Conservation (phyloP, 2,888 invertebrate species). For the Marronus borbonicus region DNA sequence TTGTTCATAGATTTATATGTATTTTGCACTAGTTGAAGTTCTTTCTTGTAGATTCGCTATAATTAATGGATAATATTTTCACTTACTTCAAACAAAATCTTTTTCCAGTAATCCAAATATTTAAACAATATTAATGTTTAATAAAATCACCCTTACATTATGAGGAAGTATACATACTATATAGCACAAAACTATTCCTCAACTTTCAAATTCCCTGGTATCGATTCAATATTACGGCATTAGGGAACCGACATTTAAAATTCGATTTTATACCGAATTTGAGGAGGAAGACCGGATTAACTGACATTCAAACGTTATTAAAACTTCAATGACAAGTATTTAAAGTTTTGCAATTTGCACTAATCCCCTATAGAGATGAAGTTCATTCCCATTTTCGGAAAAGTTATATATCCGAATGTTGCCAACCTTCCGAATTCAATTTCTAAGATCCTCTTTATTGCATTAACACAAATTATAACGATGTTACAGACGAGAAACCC, state of each 20-base stretch:
- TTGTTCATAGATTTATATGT: too few species aligned
- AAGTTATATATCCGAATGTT: slow-evolving; percentile 36
- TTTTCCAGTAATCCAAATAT: too few species aligned
- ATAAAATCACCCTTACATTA: too few species aligned
- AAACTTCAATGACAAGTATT: slow-evolving; percentile 44
- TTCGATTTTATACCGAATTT: slow-evolving; percentile 30
- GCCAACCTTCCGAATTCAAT: slow-evolving; percentile 39
- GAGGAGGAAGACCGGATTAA: slow-evolving; percentile 4
- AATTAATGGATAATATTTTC: too few species aligned
- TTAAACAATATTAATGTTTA: too few species aligned
- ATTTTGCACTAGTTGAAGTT: too few species aligned
- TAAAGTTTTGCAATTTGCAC: slow-evolving; percentile 43
- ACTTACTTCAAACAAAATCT: too few species aligned
- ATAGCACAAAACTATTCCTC: background rate
- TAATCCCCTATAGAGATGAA: slow-evolving; percentile 38
- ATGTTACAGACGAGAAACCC: slow-evolving; percentile 14
- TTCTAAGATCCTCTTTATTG: slow-evolving; percentile 40
- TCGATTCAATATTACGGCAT: background rate
- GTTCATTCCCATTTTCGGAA: slow-evolving; percentile 30
- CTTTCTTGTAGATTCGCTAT: too few species aligned
- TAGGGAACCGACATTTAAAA: slow-evolving; percentile 6
- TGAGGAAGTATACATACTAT: too few species aligned
- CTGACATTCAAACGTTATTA: slow-evolving; percentile 42
- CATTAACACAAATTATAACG: slow-evolving; percentile 43
- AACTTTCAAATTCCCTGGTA: background rate